phyloP scores from a whole-genome alignment of 2,888 invertebrate species.

The Cephus pygmeus region DNA sequence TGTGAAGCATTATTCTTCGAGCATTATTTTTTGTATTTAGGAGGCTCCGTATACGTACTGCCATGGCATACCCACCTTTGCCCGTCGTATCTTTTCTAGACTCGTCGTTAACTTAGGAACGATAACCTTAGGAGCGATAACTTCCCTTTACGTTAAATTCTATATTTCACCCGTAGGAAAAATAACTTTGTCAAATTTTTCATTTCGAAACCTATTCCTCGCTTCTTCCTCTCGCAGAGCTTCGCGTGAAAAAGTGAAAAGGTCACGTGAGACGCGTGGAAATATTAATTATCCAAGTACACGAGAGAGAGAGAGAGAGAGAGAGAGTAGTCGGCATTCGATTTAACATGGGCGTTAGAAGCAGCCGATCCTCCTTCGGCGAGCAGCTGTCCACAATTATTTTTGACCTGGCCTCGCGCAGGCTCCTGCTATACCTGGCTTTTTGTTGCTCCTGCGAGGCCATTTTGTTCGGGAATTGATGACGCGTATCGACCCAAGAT shows the following conservation, averaged over 20 bases:
- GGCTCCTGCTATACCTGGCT: slow-evolving; percentile 39
- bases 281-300: slow-evolving; percentile 48
- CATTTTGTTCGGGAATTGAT: slow-evolving; percentile 56
- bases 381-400: slow-evolving; percentile 9
- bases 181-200: too few relatives aligned
- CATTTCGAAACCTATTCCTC: too few relatives aligned
- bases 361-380: too few relatives aligned
- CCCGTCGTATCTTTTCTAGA: not conserved
- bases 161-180: too few relatives aligned
- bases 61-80: too few relatives aligned
- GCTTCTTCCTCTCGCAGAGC: too few relatives aligned
- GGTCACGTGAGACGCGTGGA: slow-evolving; percentile 20
- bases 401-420: slow-evolving; percentile 6
- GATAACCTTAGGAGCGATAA: not conserved
- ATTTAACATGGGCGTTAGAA: too few relatives aligned
- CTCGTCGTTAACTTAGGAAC: not conserved
- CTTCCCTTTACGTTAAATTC: not conserved
- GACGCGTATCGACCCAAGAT: slow-evolving; percentile 52
- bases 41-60: too few relatives aligned
- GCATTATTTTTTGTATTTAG: too few relatives aligned
- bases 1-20: too few relatives aligned
- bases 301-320: slow-evolving; percentile 16
- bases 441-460: slow-evolving; percentile 40
- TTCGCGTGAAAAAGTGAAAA: too few relatives aligned
- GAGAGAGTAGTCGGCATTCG: too few relatives aligned